Evolutionary conservation across 2,888 invertebrate genomes (phyloP), one percentile per base, ranked within the genome.

Genomic region (Copidosoma aretas): DNA sequence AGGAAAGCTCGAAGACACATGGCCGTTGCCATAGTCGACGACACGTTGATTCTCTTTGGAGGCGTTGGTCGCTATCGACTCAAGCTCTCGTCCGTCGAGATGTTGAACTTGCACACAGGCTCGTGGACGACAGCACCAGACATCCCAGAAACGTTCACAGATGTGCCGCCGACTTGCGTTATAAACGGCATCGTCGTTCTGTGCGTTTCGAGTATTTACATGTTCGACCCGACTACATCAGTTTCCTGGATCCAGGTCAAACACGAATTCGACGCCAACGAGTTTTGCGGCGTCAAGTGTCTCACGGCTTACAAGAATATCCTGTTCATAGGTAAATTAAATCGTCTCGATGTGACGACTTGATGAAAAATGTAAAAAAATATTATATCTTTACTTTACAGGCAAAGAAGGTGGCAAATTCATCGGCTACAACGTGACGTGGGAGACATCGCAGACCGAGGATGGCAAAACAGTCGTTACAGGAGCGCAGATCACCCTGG

Each of bases 31-130:
- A 73, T 81, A 67, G 25, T 81, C 1, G 64, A 74, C 10, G 73
- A 81, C 32, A 76, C 76, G 67, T 63, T 81, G n/a, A 64, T 76
- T 15, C 62, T 80, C n/a, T 72, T 77, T 1, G 81, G 81, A 2
- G 81, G 81, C 5, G 76, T 80, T 1, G 79, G 81, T 15, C 76
- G 67, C 0, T 74, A 77, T 66, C 75, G 80, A 53, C 53, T 76
- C 10, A 78, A 80, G 65, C 68, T 79, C 1, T 68, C 54, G 0
- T 73, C 75, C 1, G 76, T 79, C 12, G 75, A 78, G 41, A 75
- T 78, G 17, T 74, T 79, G 2, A 66, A 81, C 65, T 66, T 81
- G 64, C 70, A 78, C 56, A 77, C 78, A 56, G 78, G 79, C 75
- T 56, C 21, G 4, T 81, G 81, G 81, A 67, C 66, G 3, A 72